Evolutionary conservation across 2,113 vertebrate species (phyloP), one percentile per base, ranked within the genome.

Genomic region (Stigmatopora nigra): DNA sequence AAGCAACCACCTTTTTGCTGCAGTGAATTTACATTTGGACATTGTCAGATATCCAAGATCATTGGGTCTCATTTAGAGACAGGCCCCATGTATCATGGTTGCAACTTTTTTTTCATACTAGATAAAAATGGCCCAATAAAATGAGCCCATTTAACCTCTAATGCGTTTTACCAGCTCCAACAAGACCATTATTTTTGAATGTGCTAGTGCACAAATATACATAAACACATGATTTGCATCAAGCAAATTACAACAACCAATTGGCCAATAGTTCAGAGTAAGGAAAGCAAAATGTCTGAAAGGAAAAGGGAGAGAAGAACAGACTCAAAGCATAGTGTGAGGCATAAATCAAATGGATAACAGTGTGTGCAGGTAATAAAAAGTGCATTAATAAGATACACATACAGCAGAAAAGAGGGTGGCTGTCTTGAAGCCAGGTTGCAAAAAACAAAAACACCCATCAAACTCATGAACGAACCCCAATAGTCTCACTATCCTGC

Each of bases 261-360:
- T 25, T 62, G 25, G 25, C 64, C 71, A 63, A 63, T 49, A 70
- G 73, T 7, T 57, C 38, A 68, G 51, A 76, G 73, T 38, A 71
- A 62, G 63, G 59, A 71, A 62, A 62, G 61, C 56, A 68, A 73
- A 66, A 65, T 2, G 11, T 76, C 69, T 71, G 74, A 82, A 83
- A 68, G 75, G 38, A 41, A 79, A 72, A 71, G 53, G 58, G 78
- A 70, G 46, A 70, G 69, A 60, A 73, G 65, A 52, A 64, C 63
- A 71, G 65, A 65, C 75, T 75, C 71, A 71, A 82, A 75, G 80
- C 72, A 68, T 20, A 70, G 68, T 62, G 48, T 53, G 65, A 52
- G 70, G 78, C 79, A 89, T 89, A 87, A 87, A 88, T 89, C 84
- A 88, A 31, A 45, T 66, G 82, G 84, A 86, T 81, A 84, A 79